Base-by-base conservation (phyloP, 2,888 invertebrate genomes). In the Acanthosepion lycidas region DNA sequence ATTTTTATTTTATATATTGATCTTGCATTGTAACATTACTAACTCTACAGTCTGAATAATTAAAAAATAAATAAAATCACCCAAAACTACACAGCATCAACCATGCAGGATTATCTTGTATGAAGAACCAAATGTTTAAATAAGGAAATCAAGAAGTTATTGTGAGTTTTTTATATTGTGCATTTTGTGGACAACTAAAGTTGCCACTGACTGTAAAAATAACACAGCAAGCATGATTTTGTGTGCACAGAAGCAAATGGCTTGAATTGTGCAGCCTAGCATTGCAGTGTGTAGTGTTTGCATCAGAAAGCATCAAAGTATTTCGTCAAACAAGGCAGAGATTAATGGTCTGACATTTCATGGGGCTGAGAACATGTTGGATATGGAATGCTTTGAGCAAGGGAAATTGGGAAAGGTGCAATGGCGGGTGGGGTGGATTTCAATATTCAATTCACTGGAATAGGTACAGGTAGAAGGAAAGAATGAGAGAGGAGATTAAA, bases 251-350 rank as follows among this genome's bases (percentile, higher is more conserved):
- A 78, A 78, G 78, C n/a, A 28, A 78, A 28, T 78, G n/a, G 78
- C 78, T 78, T 78, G n/a, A 78, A 78, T n/a, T 78, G 78, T 78
- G 78, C 78, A 78, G 78, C n/a, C n/a, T n/a, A 33, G 78, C 78
- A 78, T 59, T 23, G 20, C 59, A 59, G 6, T 59, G 78, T n/a
- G n/a, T 78, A 33, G 78, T n/a, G 78, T 78, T 78, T 78, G 78
- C 12, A 78, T 33, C n/a, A n/a, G n/a, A 78, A 78, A 33, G 78
- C n/a, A 78, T 78, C 78, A 78, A 78, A 78, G 78, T 78, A n/a
- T 78, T n/a, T 78, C n/a, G 33, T 78, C 78, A 78, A 78, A 78
- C n/a, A 78, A 78, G 33, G n/a, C 78, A 33, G 78, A 78, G 78
- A 78, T 78, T 78, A 78, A 78, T 78, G 78, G 78, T n/a, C 78